A percentile compares a stretch with the other conserved stretches of the same genome.
Evolutionary conservation across 2,113 vertebrate species (phyloP).

Genomic region (Otis tarda): DNA sequence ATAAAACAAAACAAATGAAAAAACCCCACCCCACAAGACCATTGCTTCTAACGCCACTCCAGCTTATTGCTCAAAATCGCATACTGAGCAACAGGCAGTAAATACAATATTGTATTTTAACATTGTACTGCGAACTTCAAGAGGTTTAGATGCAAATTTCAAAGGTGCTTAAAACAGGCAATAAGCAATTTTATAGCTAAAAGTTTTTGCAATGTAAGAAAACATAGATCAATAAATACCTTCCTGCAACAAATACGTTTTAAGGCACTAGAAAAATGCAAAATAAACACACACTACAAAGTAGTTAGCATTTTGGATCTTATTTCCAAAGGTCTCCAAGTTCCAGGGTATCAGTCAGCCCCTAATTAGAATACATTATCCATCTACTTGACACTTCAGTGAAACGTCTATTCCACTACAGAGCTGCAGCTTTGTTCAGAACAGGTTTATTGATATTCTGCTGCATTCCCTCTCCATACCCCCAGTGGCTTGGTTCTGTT

Average conservation of each 20-base stretch:
- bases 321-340: constrained; percentile 47
- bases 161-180: background rate
- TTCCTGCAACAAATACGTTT: background rate
- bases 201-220: background rate
- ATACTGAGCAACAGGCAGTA: background rate
- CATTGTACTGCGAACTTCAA: background rate
- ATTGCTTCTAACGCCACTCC: background rate
- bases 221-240: background rate
- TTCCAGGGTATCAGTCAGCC: constrained; percentile 54
- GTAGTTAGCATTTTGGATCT: constrained; percentile 27
- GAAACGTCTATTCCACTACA: constrained; percentile 65
- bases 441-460: constrained; percentile 92
- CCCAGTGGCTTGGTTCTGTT: constrained; percentile 93
- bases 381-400: constrained; percentile 78
- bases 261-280: background rate
- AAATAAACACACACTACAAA: constrained; percentile 6
- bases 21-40: background rate
- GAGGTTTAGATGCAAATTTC: background rate
- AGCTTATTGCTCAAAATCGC: background rate
- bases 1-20: background rate
- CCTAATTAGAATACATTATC: constrained; percentile 82
- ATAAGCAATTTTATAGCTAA: background rate
- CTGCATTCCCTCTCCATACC: constrained; percentile 79
- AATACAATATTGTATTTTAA: background rate
- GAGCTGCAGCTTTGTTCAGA: constrained; percentile 75